Evolutionary conservation across 2,888 invertebrate genomes (phyloP).

Genomic region (Dryadula phaetusa): DNA sequence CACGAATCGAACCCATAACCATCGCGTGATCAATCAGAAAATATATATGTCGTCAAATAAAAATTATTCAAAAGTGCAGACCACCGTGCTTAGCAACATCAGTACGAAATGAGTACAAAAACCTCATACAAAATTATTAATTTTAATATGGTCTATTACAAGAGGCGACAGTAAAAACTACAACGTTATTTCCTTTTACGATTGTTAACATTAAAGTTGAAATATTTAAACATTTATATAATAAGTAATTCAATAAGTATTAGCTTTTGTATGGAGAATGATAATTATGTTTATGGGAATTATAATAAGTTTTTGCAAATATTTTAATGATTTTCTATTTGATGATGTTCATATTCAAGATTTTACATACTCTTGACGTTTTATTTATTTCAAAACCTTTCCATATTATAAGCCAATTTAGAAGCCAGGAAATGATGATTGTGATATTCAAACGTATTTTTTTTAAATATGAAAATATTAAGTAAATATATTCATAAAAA

Average conservation of each 20-base stretch:
- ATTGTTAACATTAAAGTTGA: conserved; percentile 13
- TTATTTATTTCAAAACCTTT: neutral
- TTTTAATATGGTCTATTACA: conserved; percentile 16
- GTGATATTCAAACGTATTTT: too few relatives aligned
- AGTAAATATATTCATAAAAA: too few relatives aligned
- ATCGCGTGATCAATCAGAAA: too few relatives aligned
- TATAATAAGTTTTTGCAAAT: conserved; percentile 4
- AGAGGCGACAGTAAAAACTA: conserved; percentile 17
- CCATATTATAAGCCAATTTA: neutral
- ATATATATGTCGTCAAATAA: neutral
- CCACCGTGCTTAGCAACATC: conserved; percentile 18
- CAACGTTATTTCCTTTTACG: conserved; percentile 5
- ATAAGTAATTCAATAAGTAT: neutral
- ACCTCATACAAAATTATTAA: conserved; percentile 20
- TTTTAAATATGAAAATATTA: too few relatives aligned
- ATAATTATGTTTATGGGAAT: conserved; percentile 11
- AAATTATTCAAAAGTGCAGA: neutral
- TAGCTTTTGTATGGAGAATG: neutral
- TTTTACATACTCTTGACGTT: too few relatives aligned
- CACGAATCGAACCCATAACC: too few relatives aligned
- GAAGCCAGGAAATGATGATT: too few relatives aligned
- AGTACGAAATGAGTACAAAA: neutral
- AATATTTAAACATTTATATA: conserved; percentile 8
- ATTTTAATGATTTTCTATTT: too few relatives aligned
- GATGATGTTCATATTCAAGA: too few relatives aligned